Conservation (phyloP, 2,888 invertebrate genomes). For the Acronicta leporina region DNA sequence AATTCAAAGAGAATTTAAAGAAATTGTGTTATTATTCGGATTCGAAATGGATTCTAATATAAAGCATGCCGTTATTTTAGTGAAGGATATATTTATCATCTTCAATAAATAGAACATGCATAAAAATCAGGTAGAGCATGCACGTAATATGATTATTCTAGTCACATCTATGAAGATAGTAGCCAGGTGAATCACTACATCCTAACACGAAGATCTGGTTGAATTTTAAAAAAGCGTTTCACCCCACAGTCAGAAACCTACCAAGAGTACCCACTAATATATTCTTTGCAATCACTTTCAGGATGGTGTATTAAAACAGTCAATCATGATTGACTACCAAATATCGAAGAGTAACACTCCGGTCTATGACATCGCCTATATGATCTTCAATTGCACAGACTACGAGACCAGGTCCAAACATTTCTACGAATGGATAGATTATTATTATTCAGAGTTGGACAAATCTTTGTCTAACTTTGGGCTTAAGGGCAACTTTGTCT, state of each 20-base stretch:
- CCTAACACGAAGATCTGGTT: too few species aligned
- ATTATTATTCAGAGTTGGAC: constrained; percentile 58
- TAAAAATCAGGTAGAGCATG: too few species aligned
- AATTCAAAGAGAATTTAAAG: too few species aligned
- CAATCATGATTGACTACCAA: constrained; percentile 69
- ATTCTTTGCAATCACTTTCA: constrained; percentile 38
- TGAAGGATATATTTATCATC: too few species aligned
- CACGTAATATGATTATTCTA: too few species aligned
- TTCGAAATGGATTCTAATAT: too few species aligned
- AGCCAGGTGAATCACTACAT: too few species aligned
- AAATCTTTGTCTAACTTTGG: constrained; percentile 52
- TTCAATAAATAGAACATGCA: too few species aligned
- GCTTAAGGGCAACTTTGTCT: constrained; percentile 53
- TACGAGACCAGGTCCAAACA: constrained; percentile 57
- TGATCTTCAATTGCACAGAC: constrained; percentile 66
- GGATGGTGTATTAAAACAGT: constrained; percentile 54
- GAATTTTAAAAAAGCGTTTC: too few species aligned
- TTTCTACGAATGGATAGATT: constrained; percentile 62
- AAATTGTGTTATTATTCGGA: too few species aligned
- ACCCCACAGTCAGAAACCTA: background rate
- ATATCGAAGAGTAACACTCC: constrained; percentile 59
- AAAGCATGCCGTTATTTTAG: too few species aligned
- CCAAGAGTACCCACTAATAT: background rate
- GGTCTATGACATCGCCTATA: constrained; percentile 60
- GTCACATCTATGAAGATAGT: too few species aligned